phyloP scores from a whole-genome alignment of 1,140 invertebrate species.

The Drosophila quadrilineata region DNA sequence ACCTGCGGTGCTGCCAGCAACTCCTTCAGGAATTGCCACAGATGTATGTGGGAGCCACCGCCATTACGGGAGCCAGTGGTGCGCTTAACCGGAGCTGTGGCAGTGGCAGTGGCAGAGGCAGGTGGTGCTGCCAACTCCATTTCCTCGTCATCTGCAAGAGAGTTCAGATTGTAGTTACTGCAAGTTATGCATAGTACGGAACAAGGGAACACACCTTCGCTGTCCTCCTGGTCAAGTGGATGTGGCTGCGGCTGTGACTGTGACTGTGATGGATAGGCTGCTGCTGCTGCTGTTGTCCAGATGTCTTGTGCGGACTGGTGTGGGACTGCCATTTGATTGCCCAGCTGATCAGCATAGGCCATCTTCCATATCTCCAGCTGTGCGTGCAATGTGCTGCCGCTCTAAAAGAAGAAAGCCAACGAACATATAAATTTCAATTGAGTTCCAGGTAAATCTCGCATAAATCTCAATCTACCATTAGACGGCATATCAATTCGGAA shows the following conservation, averaged over 20 bases:
- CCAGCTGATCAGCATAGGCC: conserved; percentile 73
- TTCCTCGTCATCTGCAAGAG: conserved; percentile 84
- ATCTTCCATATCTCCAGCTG: conserved; percentile 97
- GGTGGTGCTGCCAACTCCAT: conserved; percentile 79
- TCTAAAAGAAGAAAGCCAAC: conserved; percentile 83
- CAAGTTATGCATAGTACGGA: too few relatives aligned
- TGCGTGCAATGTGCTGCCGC: conserved; percentile 91
- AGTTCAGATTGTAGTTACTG: neutral
- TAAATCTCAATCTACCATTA: conserved; percentile 61
- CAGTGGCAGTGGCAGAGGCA: conserved; percentile 25
- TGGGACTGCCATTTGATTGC: conserved; percentile 26
- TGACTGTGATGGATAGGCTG: conserved; percentile 26
- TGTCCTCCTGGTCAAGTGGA: conserved; percentile 62
- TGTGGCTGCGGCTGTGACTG: too few relatives aligned
- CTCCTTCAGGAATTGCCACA: conserved; percentile 99
- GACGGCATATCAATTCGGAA: conserved; percentile 68
- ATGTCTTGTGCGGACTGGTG: conserved; percentile 21
- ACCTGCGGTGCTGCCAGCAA: conserved; percentile 92
- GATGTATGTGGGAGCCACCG: conserved; percentile 94
- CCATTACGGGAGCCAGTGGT: conserved; percentile 81
- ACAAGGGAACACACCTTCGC: conserved; percentile 68
- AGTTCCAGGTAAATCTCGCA: conserved; percentile 58
- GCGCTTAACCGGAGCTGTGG: conserved; percentile 34
- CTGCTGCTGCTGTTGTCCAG: conserved; percentile 30
- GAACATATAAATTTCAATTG: conserved; percentile 58